Conservation (phyloP, 2,888 invertebrate genomes). For the Chymomyza procnemis region DNA sequence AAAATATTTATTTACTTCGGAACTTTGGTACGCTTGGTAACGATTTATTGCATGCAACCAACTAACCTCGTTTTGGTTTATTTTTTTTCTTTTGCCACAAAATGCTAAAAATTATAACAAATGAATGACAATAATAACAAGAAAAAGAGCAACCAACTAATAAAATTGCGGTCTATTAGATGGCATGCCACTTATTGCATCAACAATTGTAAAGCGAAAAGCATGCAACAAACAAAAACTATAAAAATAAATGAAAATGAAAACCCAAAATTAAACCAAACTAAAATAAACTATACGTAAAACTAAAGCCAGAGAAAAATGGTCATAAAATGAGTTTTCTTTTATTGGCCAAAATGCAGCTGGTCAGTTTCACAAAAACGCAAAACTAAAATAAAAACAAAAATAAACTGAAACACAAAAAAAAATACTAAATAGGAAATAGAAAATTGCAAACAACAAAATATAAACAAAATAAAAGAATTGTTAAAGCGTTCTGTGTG, state of each 20-base stretch:
- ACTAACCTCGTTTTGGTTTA: background rate
- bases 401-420: conserved; percentile 3
- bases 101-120: background rate
- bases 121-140: background rate
- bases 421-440: background rate
- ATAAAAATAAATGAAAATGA: background rate
- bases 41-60: background rate
- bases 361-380: conserved; percentile 3
- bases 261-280: background rate
- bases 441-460: background rate
- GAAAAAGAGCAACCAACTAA: conserved; percentile 29
- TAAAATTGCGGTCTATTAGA: conserved; percentile 57
- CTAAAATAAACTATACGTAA: conserved; percentile 10
- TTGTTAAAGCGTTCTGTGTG: too few species aligned
- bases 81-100: background rate
- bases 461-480: background rate
- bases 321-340: conserved; percentile 40
- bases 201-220: conserved; percentile 24
- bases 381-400: background rate
- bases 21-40: background rate
- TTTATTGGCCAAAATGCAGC: conserved; percentile 19
- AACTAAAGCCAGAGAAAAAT: conserved; percentile 26
- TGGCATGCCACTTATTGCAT: conserved; percentile 59
- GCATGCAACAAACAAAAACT: background rate
- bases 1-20: background rate